Base-by-base conservation (phyloP, 2,888 invertebrate genomes). In the Leptura quadrifasciata region DNA sequence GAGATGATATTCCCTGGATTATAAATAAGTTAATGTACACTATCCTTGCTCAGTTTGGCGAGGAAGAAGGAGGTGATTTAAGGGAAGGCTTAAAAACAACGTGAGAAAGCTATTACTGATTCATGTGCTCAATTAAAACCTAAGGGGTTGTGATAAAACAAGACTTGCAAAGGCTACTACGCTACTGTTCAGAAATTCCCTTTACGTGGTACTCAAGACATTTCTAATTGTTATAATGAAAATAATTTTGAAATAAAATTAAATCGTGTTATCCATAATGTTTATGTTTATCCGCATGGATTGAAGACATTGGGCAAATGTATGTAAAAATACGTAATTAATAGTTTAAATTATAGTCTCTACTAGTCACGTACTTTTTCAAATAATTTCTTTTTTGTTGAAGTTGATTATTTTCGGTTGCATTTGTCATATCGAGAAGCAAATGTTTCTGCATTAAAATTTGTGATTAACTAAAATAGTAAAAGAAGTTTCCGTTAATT, bases 71-170 rank as follows among this genome's bases (percentile, higher is more conserved):
- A 52, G 58, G 18, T 31, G 72, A 64, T 72, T 71, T 31, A 71
- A 61, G 76, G 68, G 60, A 77, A 77, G 73, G 76, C 61, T 72
- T 65, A 76, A 85, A 84, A 84, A 85, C 83, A 84, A 85, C 84
- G 86, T 84, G 86, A 84, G 86, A 84, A 85, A 80, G 79, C 75
- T 81, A 84, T 87, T 86, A 87, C 81, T 86, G 84, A 87, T 87
- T 87, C 86, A 87, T 86, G 84, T 81, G 82, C 84, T 86, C 87
- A 87, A 87, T 87, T 87, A 87, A 86, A 85, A 83, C 82, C 79
- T 83, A 87, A 86, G 85, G 86, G 86, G 86, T 85, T 83, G 84
- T 81, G 82, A 84, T 85, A 85, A 85, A 84, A 82, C 82, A 79
- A 76, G 75, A 80, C 83, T 80, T 75, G 82, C 80, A 84, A 84